Evolutionary conservation across 2,797 vertebrate species (phyloP), one percentile per base, ranked within the genome.

Genomic region (Neosilurus mollespiculum): DNA sequence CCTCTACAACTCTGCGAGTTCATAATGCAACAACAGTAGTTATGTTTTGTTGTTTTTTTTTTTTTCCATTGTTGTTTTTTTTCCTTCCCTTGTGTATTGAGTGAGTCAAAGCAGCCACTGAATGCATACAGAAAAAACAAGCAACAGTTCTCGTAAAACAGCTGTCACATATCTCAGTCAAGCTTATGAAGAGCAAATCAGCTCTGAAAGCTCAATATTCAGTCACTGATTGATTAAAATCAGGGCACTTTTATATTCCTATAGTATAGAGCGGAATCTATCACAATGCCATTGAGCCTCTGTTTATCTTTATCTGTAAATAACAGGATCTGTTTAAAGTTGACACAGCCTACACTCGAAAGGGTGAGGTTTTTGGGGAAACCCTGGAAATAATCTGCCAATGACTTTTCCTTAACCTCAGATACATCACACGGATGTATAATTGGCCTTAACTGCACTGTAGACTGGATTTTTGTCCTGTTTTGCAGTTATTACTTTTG

Each of bases 61-160:
- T n/a, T 7, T 43, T 43, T 43, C 43, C 43, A 43, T 78, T 15
- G 49, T 78, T 43, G 4, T 65, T 88, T 37, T 34, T 34, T 58
- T 62, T 22, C 16, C 3, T 43, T 43, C 43, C 43, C n/a, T 20
- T 30, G 37, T 7, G 4, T 53, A n/a, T 73, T 37, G 71, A 76
- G 75, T 88, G 87, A 87, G 73, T 86, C 86, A 87, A 85, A 84
- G 80, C 86, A 82, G 71, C 80, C 79, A 78, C 70, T 56, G 26
- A 72, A 70, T 81, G 58, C 34, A 75, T 83, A 82, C 84, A 43
- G 51, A 86, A 77, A 84, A 84, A 85, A 81, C 85, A 86, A 73
- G 43, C 16, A 56, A 66, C 85, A 67, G 49, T 82, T 82, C 78
- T 79, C 58, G 54, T 67, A 64, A 78, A 84, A 49, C 18, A 20